Evolutionary conservation across 2,797 vertebrate species (phyloP).

Genomic region (Typhlichthys subterraneus): DNA sequence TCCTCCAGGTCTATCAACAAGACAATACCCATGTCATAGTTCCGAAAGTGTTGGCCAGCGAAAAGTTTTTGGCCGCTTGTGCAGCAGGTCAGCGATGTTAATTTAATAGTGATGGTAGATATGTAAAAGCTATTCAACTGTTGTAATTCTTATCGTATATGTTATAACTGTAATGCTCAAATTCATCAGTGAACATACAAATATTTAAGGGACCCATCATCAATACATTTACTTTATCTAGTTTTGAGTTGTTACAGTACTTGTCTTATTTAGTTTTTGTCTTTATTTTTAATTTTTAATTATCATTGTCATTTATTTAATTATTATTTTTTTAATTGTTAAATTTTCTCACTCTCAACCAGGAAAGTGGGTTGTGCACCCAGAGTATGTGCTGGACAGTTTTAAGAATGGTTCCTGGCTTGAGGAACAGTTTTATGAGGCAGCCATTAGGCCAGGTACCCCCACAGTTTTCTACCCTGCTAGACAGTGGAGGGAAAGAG

Average conservation of each 20-base stretch:
- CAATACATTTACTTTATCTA: neutral
- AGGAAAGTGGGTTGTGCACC: conserved; percentile 96
- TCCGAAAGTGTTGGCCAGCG: conserved; percentile 82
- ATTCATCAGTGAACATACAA: too few relatives aligned
- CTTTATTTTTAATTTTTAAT: neutral
- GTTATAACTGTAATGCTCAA: neutral
- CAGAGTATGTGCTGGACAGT: conserved; percentile 91
- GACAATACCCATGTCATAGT: conserved; percentile 88
- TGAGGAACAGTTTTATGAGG: conserved; percentile 87
- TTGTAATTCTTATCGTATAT: neutral
- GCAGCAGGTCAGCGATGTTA: conserved; percentile 84
- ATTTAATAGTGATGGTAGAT: neutral
- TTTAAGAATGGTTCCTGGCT: conserved; percentile 89
- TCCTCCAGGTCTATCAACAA: conserved; percentile 82
- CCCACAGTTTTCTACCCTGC: conserved; percentile 57
- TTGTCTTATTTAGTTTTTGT: too few relatives aligned
- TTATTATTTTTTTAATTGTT: neutral
- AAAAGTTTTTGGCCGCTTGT: conserved; percentile 93
- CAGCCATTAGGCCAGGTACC: conserved; percentile 63
- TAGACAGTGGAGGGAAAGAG: conserved; percentile 75
- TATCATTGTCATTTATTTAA: too few relatives aligned
- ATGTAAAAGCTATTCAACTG: neutral
- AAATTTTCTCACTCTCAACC: conserved; percentile 6
- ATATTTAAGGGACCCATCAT: neutral
- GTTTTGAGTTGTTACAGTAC: neutral